Evolutionary conservation across 2,113 vertebrate species (phyloP).

Genomic region (Ceratotherium simum): DNA sequence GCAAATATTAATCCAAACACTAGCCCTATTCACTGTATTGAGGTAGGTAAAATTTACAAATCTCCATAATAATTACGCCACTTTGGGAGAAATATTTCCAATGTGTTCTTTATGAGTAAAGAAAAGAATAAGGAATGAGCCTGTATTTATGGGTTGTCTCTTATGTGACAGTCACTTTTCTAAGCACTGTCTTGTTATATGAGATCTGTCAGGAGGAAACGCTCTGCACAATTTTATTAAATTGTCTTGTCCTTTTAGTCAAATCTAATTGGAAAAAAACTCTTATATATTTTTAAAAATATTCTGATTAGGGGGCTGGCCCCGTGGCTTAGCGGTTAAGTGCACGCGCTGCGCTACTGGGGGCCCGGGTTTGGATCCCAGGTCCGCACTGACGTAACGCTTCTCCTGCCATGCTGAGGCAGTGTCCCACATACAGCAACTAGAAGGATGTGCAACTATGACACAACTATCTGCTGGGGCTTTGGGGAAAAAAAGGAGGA

Average conservation of each 20-base stretch:
- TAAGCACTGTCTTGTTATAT: neutral
- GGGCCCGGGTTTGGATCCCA: too few relatives aligned
- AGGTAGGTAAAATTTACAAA: conserved; percentile 1
- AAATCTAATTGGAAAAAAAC: neutral
- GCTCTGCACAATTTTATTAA: neutral
- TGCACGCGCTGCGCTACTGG: too few relatives aligned
- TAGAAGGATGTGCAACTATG: too few relatives aligned
- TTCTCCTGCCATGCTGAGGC: too few relatives aligned
- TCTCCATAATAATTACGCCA: neutral
- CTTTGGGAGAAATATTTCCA: neutral
- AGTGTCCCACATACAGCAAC: too few relatives aligned
- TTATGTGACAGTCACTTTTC: neutral
- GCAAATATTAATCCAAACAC: neutral
- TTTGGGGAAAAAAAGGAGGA: too few relatives aligned
- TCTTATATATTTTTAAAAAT: neutral
- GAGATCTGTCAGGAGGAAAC: neutral
- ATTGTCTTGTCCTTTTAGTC: neutral
- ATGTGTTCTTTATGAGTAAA: neutral
- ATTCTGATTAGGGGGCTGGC: too few relatives aligned
- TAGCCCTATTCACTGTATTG: neutral
- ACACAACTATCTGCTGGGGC: too few relatives aligned
- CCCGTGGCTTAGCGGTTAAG: too few relatives aligned
- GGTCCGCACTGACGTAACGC: too few relatives aligned
- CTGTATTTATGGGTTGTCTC: neutral
- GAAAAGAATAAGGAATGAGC: neutral